Evolutionary conservation across 1,140 invertebrate genomes (phyloP), one percentile per base, ranked within the genome.

Genomic region (Lasaia peninsularis): DNA sequence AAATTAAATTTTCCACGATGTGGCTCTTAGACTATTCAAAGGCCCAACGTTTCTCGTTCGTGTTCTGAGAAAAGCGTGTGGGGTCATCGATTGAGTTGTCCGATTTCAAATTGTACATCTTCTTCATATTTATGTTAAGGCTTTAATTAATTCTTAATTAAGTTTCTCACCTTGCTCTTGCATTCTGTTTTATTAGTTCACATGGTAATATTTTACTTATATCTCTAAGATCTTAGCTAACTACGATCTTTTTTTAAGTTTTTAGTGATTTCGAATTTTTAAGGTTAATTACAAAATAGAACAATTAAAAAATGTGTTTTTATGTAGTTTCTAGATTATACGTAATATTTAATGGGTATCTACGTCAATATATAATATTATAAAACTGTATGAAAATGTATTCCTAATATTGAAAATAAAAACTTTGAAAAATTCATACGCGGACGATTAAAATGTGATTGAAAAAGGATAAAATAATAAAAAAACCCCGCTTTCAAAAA

Each of bases 71-170:
- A 54, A 54, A 49, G 35, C 28, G 57, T 56, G 63, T 65, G 58
- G 58, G 58, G 58, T 59, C 62, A 35, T 51, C 57, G 63, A 65
- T 65, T 65, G 63, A 65, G 63, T 58, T 56, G 58, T 63, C 40
- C 16, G 33, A 49, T 52, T 58, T 52, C 44, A 40, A 61, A 52
- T 21, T 31, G 21, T 56, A 14, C 10, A 9, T 20, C 18, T 56
- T 48, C 28, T 14, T 56, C 35, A 40, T 40, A 40, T 40, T 40
- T 40, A 40, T 40, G 35, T 40, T 40, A 9, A 16, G 35, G 35
- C 16, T 40, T 40, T 40, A 40, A 40, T 40, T 40, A 40, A 40
- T 40, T 40, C 35, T 40, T 18, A 40, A 40, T 40, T 40, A 40
- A 40, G 12, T 40, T 40, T 40, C 35, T 40, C 35, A 16, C 35